Percentiles rank a stretch among this genome's conserved stretches.
phyloP scores from a whole-genome alignment of 2,888 invertebrate genomes.

The Drosophila helvetica region DNA sequence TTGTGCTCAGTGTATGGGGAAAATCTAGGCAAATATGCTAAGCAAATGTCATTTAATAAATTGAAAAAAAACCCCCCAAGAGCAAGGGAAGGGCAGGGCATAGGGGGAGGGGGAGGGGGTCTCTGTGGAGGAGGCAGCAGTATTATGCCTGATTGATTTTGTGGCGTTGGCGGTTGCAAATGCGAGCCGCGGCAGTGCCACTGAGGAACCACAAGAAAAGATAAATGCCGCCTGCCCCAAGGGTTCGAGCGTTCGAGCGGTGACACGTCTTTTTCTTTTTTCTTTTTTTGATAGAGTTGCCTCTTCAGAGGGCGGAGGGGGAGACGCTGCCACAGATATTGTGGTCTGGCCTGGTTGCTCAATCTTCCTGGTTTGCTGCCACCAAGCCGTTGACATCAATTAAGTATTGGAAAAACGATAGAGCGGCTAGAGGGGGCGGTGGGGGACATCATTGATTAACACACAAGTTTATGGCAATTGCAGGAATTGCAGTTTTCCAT shows the following conservation, averaged over 20 bases:
- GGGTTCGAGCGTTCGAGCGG: conserved; percentile 35
- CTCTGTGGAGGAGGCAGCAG: conserved; percentile 35
- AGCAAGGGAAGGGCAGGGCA: conserved; percentile 31
- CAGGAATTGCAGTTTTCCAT: conserved; percentile 16
- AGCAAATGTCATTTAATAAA: conserved; percentile 79
- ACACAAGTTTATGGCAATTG: conserved; percentile 31
- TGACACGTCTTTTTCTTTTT: conserved; percentile 42
- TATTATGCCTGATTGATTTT: conserved; percentile 72
- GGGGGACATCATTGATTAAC: conserved; percentile 26
- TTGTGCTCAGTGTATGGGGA: neutral
- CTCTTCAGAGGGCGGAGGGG: conserved; percentile 37
- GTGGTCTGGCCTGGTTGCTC: conserved; percentile 69
- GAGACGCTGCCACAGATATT: conserved; percentile 48
- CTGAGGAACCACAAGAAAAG: conserved; percentile 67
- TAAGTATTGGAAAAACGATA: conserved; percentile 49
- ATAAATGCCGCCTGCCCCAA: conserved; percentile 62
- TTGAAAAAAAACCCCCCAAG: conserved; percentile 54
- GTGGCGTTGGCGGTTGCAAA: conserved; percentile 60
- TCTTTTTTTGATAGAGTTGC: conserved; percentile 63
- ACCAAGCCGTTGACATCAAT: conserved; percentile 75
- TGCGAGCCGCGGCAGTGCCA: conserved; percentile 37
- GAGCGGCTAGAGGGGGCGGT: neutral
- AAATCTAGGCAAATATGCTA: conserved; percentile 56
- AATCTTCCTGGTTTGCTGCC: conserved; percentile 69
- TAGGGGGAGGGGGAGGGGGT: neutral